Evolutionary conservation across 2,888 invertebrate genomes (phyloP), one percentile per base, ranked within the genome.

Genomic region (Leistus spinibarbis): DNA sequence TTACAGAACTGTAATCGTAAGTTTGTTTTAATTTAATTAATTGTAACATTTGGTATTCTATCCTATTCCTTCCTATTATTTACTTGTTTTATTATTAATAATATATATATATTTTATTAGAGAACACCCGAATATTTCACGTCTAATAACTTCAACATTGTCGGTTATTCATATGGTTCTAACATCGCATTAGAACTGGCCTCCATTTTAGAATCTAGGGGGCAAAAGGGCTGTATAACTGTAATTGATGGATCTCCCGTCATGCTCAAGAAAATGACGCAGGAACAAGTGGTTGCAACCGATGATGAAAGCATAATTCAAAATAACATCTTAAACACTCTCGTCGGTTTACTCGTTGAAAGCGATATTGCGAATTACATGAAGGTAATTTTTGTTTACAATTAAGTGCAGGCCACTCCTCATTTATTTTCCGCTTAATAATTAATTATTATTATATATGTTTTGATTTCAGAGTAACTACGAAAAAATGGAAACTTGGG

Each of bases 91-190:
- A 10, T 40, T 10, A 40, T 40, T 7, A 40, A 10, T 40, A 40
- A 40, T 5, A 10, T 2, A 40, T 5, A 5, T 5, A 10, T 40
- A 10, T 40, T 40, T 40, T 40, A 40, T 10, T 40, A 40, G 40
- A 1, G 5, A 40, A 40, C 40, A 40, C 40, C 40, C 1, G 4
- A 40, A 40, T 40, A 40, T 40, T 40, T 40, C 40, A 1, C 40
- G 0, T 40, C 40, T 10, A 40, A 40, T 65, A 87, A 88, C 0
- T 96, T 93, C 86, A 89, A 90, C 76, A 83, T 98, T 0, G 89
- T 93, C 13, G 97, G 94, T 1, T 97, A 98, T 87, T 98, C 98
- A 13, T 97, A 91, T 82, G 98, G 98, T 62, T 88, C 92, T 0
- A 84, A 93, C 20, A 87, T 96, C 19, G 92, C 93, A 0, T 85